A percentile compares a stretch with the other conserved stretches of the same genome.
These are phyloP conservation scores for Thumatha senex DNA, from an alignment of 2,888 invertebrate species.

Conservation along the genomic window DNA sequence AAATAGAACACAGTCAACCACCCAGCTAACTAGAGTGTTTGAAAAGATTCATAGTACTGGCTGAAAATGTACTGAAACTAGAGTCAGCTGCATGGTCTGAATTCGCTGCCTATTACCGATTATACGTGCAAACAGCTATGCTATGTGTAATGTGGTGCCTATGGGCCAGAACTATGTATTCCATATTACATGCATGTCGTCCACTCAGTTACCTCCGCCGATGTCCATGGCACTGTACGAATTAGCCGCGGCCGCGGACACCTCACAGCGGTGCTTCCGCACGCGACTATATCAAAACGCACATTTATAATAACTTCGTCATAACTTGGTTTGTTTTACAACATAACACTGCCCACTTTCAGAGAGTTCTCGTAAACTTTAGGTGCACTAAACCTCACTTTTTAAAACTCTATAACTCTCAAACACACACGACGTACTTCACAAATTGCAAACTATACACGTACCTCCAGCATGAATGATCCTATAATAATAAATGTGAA, in stretches of 20 bases:
- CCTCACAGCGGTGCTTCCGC: slow-evolving; percentile 68
- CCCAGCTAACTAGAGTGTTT: slow-evolving; percentile 56
- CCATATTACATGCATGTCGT: slow-evolving; percentile 67
- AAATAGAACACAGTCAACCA: slow-evolving; percentile 70
- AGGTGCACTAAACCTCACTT: slow-evolving; percentile 68
- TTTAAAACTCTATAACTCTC: slow-evolving; percentile 46
- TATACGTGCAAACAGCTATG: slow-evolving; percentile 63
- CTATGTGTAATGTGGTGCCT: slow-evolving; percentile 62
- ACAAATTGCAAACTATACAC: slow-evolving; percentile 77
- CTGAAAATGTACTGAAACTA: slow-evolving; percentile 46
- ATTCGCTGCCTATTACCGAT: slow-evolving; percentile 25
- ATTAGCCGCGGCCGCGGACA: slow-evolving; percentile 58
- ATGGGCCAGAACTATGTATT: slow-evolving; percentile 45
- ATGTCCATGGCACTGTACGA: slow-evolving; percentile 73
- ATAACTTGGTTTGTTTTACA: slow-evolving; percentile 55
- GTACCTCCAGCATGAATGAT: slow-evolving; percentile 83
- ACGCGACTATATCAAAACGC: slow-evolving; percentile 62
- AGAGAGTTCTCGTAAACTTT: slow-evolving; percentile 56
- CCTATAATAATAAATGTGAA: slow-evolving; percentile 75
- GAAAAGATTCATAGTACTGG: slow-evolving; percentile 38
- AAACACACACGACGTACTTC: slow-evolving; percentile 64
- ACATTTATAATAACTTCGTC: slow-evolving; percentile 70
- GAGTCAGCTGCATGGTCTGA: slow-evolving; percentile 42
- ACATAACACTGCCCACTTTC: slow-evolving; percentile 58
- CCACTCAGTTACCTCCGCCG: slow-evolving; percentile 75